Evolutionary conservation across 2,888 invertebrate species (phyloP).

Genomic region (Tenodera sinensis): DNA sequence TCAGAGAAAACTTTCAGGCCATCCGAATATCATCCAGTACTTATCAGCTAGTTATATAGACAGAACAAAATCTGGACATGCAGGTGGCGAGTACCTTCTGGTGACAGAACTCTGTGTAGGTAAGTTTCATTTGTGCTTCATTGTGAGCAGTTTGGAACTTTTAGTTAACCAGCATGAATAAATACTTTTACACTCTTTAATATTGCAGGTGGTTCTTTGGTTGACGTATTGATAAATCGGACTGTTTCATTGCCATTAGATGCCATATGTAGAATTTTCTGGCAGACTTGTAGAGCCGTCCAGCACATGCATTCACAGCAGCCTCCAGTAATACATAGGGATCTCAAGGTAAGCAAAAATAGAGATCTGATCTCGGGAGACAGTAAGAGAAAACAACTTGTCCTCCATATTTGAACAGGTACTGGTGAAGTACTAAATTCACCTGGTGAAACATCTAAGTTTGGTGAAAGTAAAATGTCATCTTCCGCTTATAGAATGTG

Average conservation of each 20-base stretch:
- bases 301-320: conserved; percentile 89
- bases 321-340: conserved; percentile 91
- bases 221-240: conserved; percentile 60
- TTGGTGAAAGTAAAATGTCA: too few relatives aligned
- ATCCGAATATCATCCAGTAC: conserved; percentile 88
- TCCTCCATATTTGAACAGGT: too few relatives aligned
- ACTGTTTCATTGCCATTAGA: conserved; percentile 61
- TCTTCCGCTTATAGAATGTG: too few relatives aligned
- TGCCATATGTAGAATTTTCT: conserved; percentile 78
- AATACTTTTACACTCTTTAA: background rate
- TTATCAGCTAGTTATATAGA: conserved; percentile 78
- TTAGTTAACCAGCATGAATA: too few relatives aligned
- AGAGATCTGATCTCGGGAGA: too few relatives aligned
- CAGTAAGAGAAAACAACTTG: too few relatives aligned
- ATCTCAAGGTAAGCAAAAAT: conserved; percentile 69
- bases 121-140: conserved; percentile 36
- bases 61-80: conserved; percentile 72
- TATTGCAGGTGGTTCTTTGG: conserved; percentile 57
- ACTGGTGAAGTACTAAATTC: too few relatives aligned
- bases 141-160: too few relatives aligned
- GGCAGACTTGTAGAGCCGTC: conserved; percentile 86
- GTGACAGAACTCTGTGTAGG: conserved; percentile 92
- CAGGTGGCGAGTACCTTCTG: conserved; percentile 84
- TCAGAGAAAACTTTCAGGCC: conserved; percentile 81
- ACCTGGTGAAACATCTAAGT: too few relatives aligned